Conservation (phyloP, 2,888 invertebrate genomes). For the Eutolmus rufibarbis region DNA sequence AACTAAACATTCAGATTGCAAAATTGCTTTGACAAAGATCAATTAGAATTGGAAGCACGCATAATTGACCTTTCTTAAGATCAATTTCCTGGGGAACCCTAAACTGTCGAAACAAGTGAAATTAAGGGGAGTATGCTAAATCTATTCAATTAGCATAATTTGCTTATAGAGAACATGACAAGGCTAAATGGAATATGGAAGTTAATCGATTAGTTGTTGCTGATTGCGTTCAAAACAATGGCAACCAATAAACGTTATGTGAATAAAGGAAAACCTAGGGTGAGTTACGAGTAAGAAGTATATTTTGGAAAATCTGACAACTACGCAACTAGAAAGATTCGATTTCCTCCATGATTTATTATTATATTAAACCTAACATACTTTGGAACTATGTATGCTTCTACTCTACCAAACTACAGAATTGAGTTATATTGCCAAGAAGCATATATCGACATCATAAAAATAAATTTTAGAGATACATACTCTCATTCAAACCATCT, state of each 20-base stretch:
- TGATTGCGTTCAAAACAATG: neutral
- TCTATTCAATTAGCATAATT: slow-evolving; percentile 10
- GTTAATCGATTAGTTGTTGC: neutral
- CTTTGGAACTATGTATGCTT: neutral
- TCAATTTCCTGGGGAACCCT: neutral
- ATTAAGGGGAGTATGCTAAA: neutral
- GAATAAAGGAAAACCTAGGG: neutral
- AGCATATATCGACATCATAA: neutral
- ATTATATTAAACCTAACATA: neutral
- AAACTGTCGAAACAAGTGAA: neutral
- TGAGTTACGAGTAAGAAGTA: neutral
- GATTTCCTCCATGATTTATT: neutral
- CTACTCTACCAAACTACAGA: neutral
- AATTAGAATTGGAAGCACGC: neutral
- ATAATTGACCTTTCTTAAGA: neutral
- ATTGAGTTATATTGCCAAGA: neutral
- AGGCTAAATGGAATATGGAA: neutral
- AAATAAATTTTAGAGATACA: neutral
- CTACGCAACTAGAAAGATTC: neutral
- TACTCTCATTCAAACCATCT: neutral
- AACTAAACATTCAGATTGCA: neutral
- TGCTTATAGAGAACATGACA: neutral
- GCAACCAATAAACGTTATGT: neutral
- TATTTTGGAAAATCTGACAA: neutral
- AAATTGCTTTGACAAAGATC: neutral